Evolutionary conservation across 2,888 invertebrate genomes (phyloP).

Genomic region (Nephrotoma appendiculata): DNA sequence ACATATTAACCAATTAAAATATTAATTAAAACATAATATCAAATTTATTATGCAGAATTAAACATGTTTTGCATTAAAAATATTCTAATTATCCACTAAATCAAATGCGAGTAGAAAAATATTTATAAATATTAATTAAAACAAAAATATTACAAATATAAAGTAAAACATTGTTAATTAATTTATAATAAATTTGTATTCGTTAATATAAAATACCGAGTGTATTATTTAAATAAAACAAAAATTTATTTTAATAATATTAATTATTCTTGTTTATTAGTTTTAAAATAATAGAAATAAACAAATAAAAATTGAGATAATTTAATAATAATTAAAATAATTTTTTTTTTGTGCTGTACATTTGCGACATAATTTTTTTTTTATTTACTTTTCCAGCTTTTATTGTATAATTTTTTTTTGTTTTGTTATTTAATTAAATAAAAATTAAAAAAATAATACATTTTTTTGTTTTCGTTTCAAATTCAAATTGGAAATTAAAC

Average conservation of each 20-base stretch:
- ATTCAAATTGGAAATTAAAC: background rate
- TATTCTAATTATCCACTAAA: background rate
- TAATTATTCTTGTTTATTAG: background rate
- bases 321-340: background rate
- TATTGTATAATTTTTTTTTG: background rate
- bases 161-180: background rate
- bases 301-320: background rate
- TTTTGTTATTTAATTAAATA: background rate
- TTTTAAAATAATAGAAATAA: background rate
- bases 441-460: background rate
- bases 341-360: background rate
- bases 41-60: background rate
- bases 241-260: background rate
- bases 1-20: background rate
- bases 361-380: background rate
- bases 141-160: background rate
- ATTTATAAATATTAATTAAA: background rate
- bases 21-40: background rate
- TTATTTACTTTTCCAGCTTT: background rate
- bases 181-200: background rate
- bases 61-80: background rate
- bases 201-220: background rate
- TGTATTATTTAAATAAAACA: background rate
- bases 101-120: background rate
- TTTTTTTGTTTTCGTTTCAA: background rate